A percentile compares a stretch with the other conserved stretches of the same genome.
Conservation (phyloP, 1,140 invertebrate species). For the Eufriesea mexicana region DNA sequence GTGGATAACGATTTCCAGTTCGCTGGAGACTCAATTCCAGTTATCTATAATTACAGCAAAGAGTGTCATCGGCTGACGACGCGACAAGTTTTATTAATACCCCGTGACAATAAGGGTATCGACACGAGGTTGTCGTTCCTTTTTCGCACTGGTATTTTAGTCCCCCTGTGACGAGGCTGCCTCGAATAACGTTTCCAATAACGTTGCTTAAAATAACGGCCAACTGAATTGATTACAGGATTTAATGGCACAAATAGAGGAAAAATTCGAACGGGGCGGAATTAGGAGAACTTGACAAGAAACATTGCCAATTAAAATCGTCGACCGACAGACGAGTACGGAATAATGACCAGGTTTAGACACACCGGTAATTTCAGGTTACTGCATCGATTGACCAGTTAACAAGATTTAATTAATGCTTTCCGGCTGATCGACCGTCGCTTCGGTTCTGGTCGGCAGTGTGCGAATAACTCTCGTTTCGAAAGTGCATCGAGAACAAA, state of each 20-base stretch:
- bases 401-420: conserved; percentile 37
- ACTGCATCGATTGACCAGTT: conserved; percentile 28
- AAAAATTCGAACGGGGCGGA: background rate
- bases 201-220: background rate
- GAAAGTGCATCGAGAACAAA: background rate
- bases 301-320: conserved; percentile 9
- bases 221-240: background rate
- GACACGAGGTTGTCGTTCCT: too few species aligned
- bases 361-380: conserved; percentile 3
- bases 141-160: background rate
- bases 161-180: background rate
- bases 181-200: background rate
- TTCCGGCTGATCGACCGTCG: conserved; percentile 23
- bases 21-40: background rate
- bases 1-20: background rate
- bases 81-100: conserved; percentile 15
- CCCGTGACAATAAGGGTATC: background rate
- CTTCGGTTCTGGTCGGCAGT: too few species aligned
- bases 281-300: background rate
- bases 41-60: conserved; percentile 14
- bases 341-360: background rate
- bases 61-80: background rate
- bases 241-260: background rate
- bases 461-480: background rate
- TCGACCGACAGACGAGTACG: background rate